These are phyloP conservation scores for Chondrilla cf. caribensis DNA, from an alignment of 37 sponge, comb jelly and placozoan genomes.

Conservation along the genomic window DNA sequence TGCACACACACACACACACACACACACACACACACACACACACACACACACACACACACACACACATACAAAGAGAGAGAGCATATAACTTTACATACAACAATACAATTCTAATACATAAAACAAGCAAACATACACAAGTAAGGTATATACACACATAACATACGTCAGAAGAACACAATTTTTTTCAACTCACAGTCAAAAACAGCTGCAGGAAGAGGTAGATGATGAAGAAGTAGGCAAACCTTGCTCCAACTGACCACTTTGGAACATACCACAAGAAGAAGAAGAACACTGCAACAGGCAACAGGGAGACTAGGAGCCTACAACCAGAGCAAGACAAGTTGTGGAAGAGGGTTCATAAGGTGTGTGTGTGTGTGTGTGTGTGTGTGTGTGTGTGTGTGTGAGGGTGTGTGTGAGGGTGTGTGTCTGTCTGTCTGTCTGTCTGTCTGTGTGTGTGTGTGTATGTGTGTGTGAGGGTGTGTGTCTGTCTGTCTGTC, in stretches of 20 bases:
- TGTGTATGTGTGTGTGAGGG: no score
- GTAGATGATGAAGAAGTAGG: conserved; percentile 67
- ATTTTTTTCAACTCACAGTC: conserved; percentile 45
- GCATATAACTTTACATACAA: no score
- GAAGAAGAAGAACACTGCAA: conserved; percentile 43
- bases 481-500: no score
- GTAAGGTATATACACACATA: neutral
- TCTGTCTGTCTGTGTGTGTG: no score
- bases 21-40: conserved; percentile 1
- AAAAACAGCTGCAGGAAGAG: conserved; percentile 50
- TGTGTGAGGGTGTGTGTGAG: no score
- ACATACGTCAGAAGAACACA: neutral
- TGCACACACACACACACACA: neutral
- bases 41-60: conserved; percentile 9
- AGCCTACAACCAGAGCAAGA: conserved; percentile 49
- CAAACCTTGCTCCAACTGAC: conserved; percentile 15
- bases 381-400: no score
- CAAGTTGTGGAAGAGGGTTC: no score
- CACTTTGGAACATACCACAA: conserved; percentile 70
- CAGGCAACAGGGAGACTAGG: conserved; percentile 43
- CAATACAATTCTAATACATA: no score
- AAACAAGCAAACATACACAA: neutral
- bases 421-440: no score
- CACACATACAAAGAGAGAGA: neutral
- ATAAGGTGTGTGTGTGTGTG: no score